Evolutionary conservation across 2,797 vertebrate species (phyloP).

Genomic region (Garrulus glandarius): DNA sequence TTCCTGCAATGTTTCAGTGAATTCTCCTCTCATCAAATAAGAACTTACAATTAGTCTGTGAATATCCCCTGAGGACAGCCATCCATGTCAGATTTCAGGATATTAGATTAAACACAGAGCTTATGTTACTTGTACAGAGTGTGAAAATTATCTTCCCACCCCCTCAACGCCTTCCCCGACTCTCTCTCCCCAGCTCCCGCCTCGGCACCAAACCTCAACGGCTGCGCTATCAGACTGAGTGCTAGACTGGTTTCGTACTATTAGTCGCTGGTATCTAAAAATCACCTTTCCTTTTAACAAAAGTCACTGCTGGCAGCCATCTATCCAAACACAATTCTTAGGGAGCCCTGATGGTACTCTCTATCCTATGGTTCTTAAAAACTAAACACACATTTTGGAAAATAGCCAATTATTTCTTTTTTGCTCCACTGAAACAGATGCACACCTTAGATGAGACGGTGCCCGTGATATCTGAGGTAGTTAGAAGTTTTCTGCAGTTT

Average conservation of each 20-base stretch:
- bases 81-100: background rate
- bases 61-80: background rate
- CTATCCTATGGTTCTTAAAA: background rate
- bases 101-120: background rate
- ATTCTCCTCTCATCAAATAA: background rate
- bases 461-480: background rate
- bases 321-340: background rate
- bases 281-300: background rate
- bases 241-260: background rate
- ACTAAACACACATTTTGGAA: background rate
- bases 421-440: background rate
- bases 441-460: background rate
- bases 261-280: background rate
- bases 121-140: background rate
- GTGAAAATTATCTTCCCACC: background rate
- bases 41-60: background rate
- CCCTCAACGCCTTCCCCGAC: background rate
- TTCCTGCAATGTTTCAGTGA: background rate
- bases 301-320: background rate
- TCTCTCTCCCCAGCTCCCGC: background rate
- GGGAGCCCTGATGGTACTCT: background rate
- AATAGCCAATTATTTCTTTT: background rate
- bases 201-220: background rate
- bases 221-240: background rate
- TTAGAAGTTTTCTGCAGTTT: background rate